A percentile compares a stretch with the other conserved stretches of the same genome.
phyloP scores from a whole-genome alignment of 2,888 invertebrate genomes.

The Sesamia inferens region DNA sequence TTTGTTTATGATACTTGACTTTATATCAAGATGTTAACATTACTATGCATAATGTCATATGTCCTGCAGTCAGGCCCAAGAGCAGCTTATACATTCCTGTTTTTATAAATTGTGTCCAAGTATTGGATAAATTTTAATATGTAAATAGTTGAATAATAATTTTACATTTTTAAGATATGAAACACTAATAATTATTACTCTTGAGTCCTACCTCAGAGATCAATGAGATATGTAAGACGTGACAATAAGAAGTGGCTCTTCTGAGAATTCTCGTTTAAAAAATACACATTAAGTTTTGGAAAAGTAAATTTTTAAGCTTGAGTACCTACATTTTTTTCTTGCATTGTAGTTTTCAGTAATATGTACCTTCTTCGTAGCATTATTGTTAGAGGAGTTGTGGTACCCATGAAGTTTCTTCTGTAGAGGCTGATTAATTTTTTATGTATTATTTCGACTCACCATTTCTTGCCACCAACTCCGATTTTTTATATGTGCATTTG shows the following conservation, averaged over 20 bases:
- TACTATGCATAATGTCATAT: not conserved
- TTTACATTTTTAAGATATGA: not conserved
- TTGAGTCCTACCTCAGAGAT: too few species aligned
- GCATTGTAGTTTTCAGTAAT: slow-evolving; percentile 12
- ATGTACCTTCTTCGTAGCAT: not conserved
- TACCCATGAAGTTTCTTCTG: too few species aligned
- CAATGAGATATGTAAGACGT: not conserved
- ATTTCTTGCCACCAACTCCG: too few species aligned
- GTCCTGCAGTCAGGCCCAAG: not conserved
- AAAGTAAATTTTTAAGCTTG: slow-evolving; percentile 19
- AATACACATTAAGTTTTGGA: slow-evolving; percentile 1
- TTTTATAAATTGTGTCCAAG: not conserved
- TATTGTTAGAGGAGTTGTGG: too few species aligned
- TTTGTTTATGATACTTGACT: not conserved
- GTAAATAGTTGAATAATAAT: slow-evolving; percentile 28
- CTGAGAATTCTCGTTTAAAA: not conserved
- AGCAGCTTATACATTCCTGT: slow-evolving; percentile 37
- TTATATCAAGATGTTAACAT: not conserved
- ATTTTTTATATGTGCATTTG: too few species aligned
- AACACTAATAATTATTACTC: too few species aligned
- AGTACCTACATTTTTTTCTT: slow-evolving; percentile 20
- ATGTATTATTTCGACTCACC: too few species aligned
- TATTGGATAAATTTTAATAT: slow-evolving; percentile 9
- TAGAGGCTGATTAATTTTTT: too few species aligned
- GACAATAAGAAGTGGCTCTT: not conserved